Evolutionary conservation across 37 sponge, comb jelly and placozoan genomes (phyloP).

Genomic region (Hormiphora californensis): DNA sequence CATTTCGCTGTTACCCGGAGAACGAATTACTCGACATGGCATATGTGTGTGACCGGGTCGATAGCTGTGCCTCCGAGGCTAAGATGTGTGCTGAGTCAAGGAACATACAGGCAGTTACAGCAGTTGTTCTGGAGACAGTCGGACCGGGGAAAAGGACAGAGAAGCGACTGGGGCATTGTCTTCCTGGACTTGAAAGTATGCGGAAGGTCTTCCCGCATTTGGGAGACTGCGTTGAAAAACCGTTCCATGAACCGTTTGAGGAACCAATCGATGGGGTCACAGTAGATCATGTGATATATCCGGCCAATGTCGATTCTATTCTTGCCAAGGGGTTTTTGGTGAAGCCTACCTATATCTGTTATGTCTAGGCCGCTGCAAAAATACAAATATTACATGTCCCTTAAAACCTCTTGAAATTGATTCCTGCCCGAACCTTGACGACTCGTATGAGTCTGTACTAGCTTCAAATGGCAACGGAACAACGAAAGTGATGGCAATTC

Average conservation of each 20-base stretch:
- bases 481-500: neutral
- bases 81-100: neutral
- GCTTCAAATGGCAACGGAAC: neutral
- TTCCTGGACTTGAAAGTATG: neutral
- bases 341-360: neutral
- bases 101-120: neutral
- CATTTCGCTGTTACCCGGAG: neutral
- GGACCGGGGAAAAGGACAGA: too few species aligned
- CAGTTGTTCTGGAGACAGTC: neutral
- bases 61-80: neutral
- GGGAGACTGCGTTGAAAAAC: neutral
- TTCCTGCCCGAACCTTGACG: slow-evolving; percentile 1
- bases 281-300: too few species aligned
- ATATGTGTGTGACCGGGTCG: neutral
- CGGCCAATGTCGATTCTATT: neutral
- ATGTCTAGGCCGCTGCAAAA: neutral
- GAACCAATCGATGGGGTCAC: too few species aligned
- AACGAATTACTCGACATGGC: neutral
- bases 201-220: too few species aligned
- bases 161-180: neutral
- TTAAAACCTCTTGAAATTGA: neutral
- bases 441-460: neutral
- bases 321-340: neutral
- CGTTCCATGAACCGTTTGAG: neutral
- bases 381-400: neutral